phyloP scores from a whole-genome alignment of 2,888 invertebrate genomes.

The Drosophila sordidapex region DNA sequence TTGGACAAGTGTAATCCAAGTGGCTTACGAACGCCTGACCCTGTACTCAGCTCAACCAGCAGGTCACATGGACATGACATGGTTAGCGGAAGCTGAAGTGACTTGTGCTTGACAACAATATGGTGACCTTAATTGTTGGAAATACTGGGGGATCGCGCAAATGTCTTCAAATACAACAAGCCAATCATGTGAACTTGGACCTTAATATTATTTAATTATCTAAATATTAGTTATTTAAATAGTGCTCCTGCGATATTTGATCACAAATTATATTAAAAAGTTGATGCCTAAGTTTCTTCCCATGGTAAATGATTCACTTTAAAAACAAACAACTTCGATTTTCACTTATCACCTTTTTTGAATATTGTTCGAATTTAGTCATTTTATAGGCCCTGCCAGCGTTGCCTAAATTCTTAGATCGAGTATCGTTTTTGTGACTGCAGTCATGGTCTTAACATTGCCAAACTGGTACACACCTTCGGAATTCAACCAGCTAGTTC shows the following conservation, averaged over 20 bases:
- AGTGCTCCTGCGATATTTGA: background rate
- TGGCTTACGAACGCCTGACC: slow-evolving; percentile 42
- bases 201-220: background rate
- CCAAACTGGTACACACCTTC: background rate
- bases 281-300: background rate
- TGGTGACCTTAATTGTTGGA: background rate
- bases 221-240: background rate
- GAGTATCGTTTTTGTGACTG: background rate
- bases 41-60: background rate
- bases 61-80: slow-evolving; percentile 15
- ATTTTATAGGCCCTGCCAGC: background rate
- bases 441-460: background rate
- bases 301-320: background rate
- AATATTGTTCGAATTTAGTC: background rate
- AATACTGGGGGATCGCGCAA: background rate
- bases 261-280: background rate
- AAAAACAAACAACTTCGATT: background rate
- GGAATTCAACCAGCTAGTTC: background rate
- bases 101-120: background rate
- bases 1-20: slow-evolving; percentile 66
- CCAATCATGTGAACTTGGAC: background rate
- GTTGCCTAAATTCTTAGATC: background rate
- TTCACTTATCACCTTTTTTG: background rate
- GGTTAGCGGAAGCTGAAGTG: slow-evolving; percentile 18
- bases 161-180: background rate